These are phyloP conservation scores for Melanogrammus aeglefinus DNA, from an alignment of 2,797 vertebrate species.

Conservation along the genomic window DNA sequence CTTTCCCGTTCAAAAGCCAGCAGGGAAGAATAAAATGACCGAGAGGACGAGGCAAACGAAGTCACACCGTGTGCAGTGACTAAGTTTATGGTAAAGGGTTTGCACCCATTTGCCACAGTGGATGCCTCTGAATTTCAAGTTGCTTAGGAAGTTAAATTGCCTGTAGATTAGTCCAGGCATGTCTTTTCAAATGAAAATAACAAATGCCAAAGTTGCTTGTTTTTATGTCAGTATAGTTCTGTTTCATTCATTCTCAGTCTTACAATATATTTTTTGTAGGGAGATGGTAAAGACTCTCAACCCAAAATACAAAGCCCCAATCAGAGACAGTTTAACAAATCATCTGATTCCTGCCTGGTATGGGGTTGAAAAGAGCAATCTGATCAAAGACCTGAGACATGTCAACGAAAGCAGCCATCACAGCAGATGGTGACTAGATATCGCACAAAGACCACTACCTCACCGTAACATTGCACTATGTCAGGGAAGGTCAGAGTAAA, in stretches of 20 bases:
- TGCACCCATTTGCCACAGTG: too few relatives aligned
- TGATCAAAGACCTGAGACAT: not conserved
- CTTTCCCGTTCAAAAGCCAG: too few relatives aligned
- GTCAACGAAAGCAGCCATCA: slow-evolving; percentile 15
- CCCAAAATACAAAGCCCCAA: slow-evolving; percentile 15
- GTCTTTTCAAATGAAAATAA: too few relatives aligned
- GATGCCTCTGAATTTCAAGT: too few relatives aligned
- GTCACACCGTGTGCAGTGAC: too few relatives aligned
- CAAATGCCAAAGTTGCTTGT: too few relatives aligned
- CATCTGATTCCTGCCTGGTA: slow-evolving; percentile 15
- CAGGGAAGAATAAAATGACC: too few relatives aligned
- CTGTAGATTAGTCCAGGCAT: too few relatives aligned
- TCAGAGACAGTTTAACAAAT: slow-evolving; percentile 19
- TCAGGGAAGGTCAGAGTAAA: not conserved
- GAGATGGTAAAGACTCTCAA: slow-evolving; percentile 18
- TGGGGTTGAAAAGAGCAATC: slow-evolving; percentile 18
- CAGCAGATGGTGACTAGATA: slow-evolving; percentile 13
- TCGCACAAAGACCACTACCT: slow-evolving; percentile 21
- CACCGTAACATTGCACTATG: slow-evolving; percentile 10
- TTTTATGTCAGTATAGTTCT: too few relatives aligned
- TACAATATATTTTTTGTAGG: not conserved
- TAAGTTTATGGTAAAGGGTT: too few relatives aligned
- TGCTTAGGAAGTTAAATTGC: too few relatives aligned
- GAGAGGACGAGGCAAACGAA: too few relatives aligned
- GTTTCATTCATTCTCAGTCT: not conserved